Evolutionary conservation across 2,888 invertebrate species (phyloP), one percentile per base, ranked within the genome.

Genomic region (Orthonevra nobilis): DNA sequence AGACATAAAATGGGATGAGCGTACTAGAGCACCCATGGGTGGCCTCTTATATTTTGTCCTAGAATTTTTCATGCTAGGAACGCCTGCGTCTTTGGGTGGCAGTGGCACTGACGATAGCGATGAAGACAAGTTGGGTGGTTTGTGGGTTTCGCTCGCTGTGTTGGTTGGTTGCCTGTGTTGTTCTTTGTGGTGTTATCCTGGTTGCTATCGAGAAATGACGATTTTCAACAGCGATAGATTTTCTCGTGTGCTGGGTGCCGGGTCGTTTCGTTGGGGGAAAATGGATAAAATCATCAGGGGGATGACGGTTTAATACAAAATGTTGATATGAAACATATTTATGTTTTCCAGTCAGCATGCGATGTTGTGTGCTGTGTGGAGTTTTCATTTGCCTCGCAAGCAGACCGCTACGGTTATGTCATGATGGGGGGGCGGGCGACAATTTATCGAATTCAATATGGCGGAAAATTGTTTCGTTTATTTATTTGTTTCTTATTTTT

Each of bases 361-460:
- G 28, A 79, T 73, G 60, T 66, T 60, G 64, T 73, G 54, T 56
- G 46, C 32, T 64, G 40, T n/a, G n/a, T 63, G 77, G 73, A 61
- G 64, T 61, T 73, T 40, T 58, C 30, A 44, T 50, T 77, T 64
- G 32, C 58, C 75, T 69, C 54, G 58, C 44, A 42, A 61, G 26
- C 28, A 36, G 32, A 30, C 38, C 38, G 15, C 28, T 66, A 48
- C 60, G 23, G 44, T 12, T 30, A n/a, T n/a, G n/a, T n/a, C n/a
- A n/a, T n/a, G n/a, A n/a, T n/a, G 52, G 14, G 66, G 42, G 42
- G 79, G 54, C 66, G 66, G 70, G 79, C 42, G 48, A 82, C 75
- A 81, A 83, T 83, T 83, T 83, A 83, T 83, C 81, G 83, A 81
- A 82, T 82, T 83, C 82, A 83, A 83, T 83, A 83, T 83, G 83